Evolutionary conservation across 2,888 invertebrate genomes (phyloP).

Genomic region (Pseudococcus viburni): DNA sequence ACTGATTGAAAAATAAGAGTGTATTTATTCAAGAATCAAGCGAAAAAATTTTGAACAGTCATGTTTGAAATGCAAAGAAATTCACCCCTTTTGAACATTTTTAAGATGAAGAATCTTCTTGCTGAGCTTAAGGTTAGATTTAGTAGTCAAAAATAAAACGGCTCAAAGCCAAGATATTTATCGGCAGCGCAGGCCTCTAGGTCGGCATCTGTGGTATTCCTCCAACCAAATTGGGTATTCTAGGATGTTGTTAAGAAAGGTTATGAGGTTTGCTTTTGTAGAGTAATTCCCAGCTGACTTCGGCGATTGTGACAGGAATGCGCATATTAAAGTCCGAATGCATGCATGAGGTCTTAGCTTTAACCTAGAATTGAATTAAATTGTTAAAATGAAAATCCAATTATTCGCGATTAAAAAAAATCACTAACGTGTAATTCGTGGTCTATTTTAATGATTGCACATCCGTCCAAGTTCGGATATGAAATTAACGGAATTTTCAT

Average conservation of each 20-base stretch:
- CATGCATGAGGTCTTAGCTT: conserved; percentile 61
- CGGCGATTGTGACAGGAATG: conserved; percentile 67
- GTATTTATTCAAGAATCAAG: no score
- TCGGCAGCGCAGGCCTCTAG: no score
- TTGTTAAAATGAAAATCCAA: background rate
- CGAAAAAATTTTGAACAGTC: no score
- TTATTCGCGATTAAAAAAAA: background rate
- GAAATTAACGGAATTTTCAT: conserved; percentile 62
- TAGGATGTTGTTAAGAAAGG: background rate
- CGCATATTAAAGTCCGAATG: conserved; percentile 65
- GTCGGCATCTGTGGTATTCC: no score
- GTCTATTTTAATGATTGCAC: no score
- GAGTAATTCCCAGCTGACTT: conserved; percentile 53
- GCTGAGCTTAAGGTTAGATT: no score
- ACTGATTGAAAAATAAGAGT: no score
- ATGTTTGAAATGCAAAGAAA: no score
- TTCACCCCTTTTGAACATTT: no score
- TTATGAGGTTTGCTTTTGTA: background rate
- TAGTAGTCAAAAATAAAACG: no score
- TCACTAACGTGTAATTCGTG: conserved; percentile 66
- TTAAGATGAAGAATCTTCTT: no score
- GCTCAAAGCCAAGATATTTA: no score
- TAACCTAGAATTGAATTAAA: conserved; percentile 55
- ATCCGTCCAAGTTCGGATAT: conserved; percentile 65
- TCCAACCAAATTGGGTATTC: background rate